Evolutionary conservation across 2,797 vertebrate genomes (phyloP).

Genomic region (Mallotus villosus): DNA sequence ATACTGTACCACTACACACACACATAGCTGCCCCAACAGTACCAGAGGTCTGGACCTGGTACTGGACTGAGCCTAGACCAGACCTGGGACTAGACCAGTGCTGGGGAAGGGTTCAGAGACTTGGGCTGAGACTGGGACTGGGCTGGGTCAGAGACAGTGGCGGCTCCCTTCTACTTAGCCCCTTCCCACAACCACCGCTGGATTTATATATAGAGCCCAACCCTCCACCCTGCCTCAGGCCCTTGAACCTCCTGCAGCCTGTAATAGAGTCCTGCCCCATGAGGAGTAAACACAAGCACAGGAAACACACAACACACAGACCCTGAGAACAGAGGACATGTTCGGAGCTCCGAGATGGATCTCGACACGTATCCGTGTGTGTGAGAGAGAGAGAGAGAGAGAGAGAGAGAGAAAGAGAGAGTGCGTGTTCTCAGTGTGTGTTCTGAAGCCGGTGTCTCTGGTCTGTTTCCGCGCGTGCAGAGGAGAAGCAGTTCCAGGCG

Average conservation of each 20-base stretch:
- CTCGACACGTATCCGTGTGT: neutral
- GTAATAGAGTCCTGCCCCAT: slow-evolving; percentile 24
- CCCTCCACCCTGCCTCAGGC: slow-evolving; percentile 4
- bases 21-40: neutral
- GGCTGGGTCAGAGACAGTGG: neutral
- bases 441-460: neutral
- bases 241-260: neutral
- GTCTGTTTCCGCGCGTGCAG: slow-evolving; percentile 23
- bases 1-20: neutral
- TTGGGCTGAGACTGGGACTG: neutral
- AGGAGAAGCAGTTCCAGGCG: slow-evolving; percentile 58
- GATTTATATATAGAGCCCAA: slow-evolving; percentile 15
- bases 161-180: slow-evolving; percentile 9
- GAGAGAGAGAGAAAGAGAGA: neutral
- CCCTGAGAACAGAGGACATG: neutral
- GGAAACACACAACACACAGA: neutral
- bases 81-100: too few relatives aligned
- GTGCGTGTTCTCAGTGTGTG: neutral
- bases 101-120: too few relatives aligned
- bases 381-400: neutral
- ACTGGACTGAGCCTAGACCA: too few relatives aligned
- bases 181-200: slow-evolving; percentile 8
- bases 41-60: too few relatives aligned
- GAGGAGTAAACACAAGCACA: slow-evolving; percentile 10
- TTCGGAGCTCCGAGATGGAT: neutral